A percentile compares a stretch with the other conserved stretches of the same genome.
phyloP scores from a whole-genome alignment of 2,797 vertebrate species.

The Epinephelus malabaricus region DNA sequence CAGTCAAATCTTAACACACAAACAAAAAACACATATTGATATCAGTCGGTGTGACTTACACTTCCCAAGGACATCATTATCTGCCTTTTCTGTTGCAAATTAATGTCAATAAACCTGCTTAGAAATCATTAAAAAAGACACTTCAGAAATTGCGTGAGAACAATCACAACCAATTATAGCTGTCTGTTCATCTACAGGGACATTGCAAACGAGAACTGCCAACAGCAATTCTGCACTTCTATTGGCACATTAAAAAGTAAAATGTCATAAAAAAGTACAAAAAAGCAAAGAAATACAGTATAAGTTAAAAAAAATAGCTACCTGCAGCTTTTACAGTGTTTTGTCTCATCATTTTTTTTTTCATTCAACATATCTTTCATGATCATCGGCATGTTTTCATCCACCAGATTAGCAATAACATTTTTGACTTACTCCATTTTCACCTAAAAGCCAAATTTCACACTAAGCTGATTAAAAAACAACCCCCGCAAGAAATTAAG shows the following conservation, averaged over 20 bases:
- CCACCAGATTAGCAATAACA: background rate
- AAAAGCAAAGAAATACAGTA: too few relatives aligned
- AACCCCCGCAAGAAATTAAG: background rate
- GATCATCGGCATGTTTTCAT: background rate
- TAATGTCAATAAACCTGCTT: background rate
- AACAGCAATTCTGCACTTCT: background rate
- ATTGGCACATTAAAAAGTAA: background rate
- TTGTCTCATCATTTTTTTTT: background rate
- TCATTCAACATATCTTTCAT: too few relatives aligned
- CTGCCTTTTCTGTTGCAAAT: background rate
- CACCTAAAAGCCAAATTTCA: background rate
- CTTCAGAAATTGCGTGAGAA: background rate
- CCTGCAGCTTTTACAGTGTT: background rate
- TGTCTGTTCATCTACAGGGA: background rate
- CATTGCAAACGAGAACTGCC: background rate
- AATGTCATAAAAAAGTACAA: too few relatives aligned
- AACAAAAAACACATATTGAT: background rate
- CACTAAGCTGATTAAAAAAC: background rate
- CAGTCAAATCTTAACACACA: background rate
- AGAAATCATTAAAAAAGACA: background rate
- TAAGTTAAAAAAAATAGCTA: too few relatives aligned
- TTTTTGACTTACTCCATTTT: background rate
- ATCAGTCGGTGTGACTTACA: background rate
- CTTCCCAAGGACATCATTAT: background rate
- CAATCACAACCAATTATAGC: background rate